These are phyloP conservation scores for Avahi laniger DNA, from an alignment of 2,797 vertebrate species.

Conservation along the genomic window DNA sequence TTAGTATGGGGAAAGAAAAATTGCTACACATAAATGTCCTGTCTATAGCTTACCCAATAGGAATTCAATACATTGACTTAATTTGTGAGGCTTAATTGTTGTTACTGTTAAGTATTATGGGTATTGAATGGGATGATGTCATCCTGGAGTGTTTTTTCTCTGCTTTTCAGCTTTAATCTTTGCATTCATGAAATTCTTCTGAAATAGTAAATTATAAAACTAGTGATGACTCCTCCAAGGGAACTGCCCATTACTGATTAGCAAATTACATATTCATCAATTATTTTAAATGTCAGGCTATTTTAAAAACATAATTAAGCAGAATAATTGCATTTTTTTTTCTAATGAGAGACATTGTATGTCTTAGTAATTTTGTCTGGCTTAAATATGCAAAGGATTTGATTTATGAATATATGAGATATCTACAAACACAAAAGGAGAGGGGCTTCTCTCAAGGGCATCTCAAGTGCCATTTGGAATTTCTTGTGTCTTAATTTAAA, in stretches of 20 bases:
- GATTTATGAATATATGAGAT: constrained; percentile 65
- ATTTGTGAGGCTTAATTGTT: background rate
- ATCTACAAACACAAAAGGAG: constrained; percentile 47
- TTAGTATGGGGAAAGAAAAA: constrained; percentile 62
- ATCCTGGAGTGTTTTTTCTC: background rate
- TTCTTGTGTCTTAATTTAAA: constrained; percentile 70
- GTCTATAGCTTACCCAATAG: constrained; percentile 39
- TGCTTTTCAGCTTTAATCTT: background rate
- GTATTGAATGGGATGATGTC: background rate
- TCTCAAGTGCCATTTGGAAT: constrained; percentile 73
- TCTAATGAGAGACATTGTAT: constrained; percentile 50
- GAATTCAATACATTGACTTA: background rate
- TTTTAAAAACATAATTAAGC: constrained; percentile 61
- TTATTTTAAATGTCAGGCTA: constrained; percentile 66
- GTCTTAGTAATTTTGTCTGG: constrained; percentile 61
- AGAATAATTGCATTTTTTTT: constrained; percentile 62
- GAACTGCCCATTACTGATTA: constrained; percentile 46
- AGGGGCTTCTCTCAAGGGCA: constrained; percentile 67
- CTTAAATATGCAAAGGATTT: constrained; percentile 29
- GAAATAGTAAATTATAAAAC: constrained; percentile 14
- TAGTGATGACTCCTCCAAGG: background rate
- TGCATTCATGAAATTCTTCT: background rate
- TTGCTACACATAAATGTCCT: constrained; percentile 49
- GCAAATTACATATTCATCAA: constrained; percentile 66
- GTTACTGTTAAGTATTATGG: background rate